Conservation (phyloP, 1,140 invertebrate species). For the Pteromalus puparum region DNA sequence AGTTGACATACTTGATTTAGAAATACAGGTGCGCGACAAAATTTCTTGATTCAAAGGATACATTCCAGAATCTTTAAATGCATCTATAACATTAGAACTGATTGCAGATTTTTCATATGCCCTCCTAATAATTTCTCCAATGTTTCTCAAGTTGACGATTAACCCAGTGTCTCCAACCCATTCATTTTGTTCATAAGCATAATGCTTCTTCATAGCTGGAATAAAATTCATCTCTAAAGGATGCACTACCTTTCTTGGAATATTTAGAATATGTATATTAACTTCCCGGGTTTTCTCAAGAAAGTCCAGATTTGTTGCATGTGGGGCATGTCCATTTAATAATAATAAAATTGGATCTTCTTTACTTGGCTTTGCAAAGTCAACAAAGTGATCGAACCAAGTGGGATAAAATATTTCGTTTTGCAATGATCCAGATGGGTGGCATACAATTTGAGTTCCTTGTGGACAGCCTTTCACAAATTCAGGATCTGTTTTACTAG, state of each 20-base stretch:
- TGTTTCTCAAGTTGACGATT: too few relatives aligned
- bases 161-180: too few relatives aligned
- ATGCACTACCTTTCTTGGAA: background rate
- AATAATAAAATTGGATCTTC: background rate
- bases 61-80: too few relatives aligned
- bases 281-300: background rate
- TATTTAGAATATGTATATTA: conserved; percentile 15
- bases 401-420: conserved; percentile 20
- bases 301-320: conserved; percentile 2
- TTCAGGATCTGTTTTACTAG: background rate
- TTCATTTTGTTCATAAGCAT: too few relatives aligned
- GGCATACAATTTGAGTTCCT: conserved; percentile 1
- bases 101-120: too few relatives aligned
- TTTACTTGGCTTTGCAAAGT: background rate
- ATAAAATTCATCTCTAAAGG: too few relatives aligned
- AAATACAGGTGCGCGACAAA: too few relatives aligned
- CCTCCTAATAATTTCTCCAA: too few relatives aligned
- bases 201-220: too few relatives aligned
- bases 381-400: conserved; percentile 16
- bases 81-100: too few relatives aligned
- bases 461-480: conserved; percentile 10
- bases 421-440: background rate
- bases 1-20: too few relatives aligned
- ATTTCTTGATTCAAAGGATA: background rate
- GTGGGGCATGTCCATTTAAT: background rate